Evolutionary conservation across 2,888 invertebrate species (phyloP), one percentile per base, ranked within the genome.

Genomic region (Linnaemya vulpina): DNA sequence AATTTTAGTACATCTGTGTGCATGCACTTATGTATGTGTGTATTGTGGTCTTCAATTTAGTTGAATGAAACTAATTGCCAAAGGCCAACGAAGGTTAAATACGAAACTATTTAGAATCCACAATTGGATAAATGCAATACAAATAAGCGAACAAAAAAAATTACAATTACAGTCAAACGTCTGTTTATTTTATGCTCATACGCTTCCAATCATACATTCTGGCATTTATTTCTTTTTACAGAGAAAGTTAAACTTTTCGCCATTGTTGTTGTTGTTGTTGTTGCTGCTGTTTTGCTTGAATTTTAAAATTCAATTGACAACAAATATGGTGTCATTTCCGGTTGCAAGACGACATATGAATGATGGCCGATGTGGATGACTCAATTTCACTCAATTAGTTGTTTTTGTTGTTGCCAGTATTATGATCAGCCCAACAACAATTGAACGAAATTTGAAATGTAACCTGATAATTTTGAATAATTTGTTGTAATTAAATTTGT

Each of bases 81-180:
- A 89, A 87, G 91, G 91, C 91, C 90, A 91, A 91, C 91, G 89
- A 89, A 91, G 91, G 91, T 91, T 91, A 91, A 84, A 91, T 91
- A 88, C 89, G 89, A 83, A 88, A 88, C 89, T 90, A 90, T 89
- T 91, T 90, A 84, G 67, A 84, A 84, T 80, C 73, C 80, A 76
- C 84, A 84, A 84, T 84, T 84, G 80, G 79, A 84, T 84, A 84
- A 84, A 80, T 80, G 71, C 65, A 84, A 75, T 74, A 67, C 30
- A 67, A 22, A 65, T 58, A 63, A 9, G 46, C 40, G 35, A 55
- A 70, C 17, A 51, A 13, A n/a, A 46, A 20, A 17, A 74, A n/a
- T 40, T 1, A 35, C 40, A 53, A 75, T 55, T 43, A 17, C 35
- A 60, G 9, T 20, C 30, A 62, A 46, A 63, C 60, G 60, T 25